Base-by-base conservation (phyloP, 2,113 vertebrate genomes). In the Syrmaticus mikado region DNA sequence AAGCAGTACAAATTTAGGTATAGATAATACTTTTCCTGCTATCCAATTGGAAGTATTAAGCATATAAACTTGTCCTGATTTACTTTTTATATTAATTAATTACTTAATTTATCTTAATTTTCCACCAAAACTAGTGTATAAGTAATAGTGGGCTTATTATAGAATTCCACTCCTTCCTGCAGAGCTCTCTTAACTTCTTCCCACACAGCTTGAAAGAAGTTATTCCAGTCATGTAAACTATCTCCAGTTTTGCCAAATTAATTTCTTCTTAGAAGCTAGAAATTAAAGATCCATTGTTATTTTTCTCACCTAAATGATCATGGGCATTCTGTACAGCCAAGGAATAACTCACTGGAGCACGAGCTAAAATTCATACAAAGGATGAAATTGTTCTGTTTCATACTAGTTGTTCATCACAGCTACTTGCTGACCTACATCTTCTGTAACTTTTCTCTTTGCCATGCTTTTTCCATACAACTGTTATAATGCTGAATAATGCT, bases 61-160 rank as follows among this genome's bases (percentile, higher is more conserved):
- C 2, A 82, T 16, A 61, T 40, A 48, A 6, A n/a, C 45, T 36
- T 85, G 8, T 3, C 2, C 1, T 11, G 20, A 76, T 66, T 82
- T 43, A 66, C 6, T 53, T 41, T 75, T 85, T 67, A 34, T 64
- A 72, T 17, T 50, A 43, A 90, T 21, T 60, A 46, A 57, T 65
- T 65, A 27, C 6, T 50, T 83, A 2, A 27, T 11, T 71, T 36
- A 45, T 6, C 46, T 64, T 58, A 40, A 17, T 79, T 85, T 82
- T 5, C 22, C 50, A 46, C 13, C 19, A 50, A 6, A 43, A 57
- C 1, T 0, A 2, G 1, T 76, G 22, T 6, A 22, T 38, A 57
- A 6, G 4, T 38, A 73, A 36, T 34, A 53, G 28, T 9, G 2
- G 30, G 10, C 46, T 80, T 85, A 65, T 48, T 85, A 71, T 4